These are phyloP conservation scores for Lepidurus packardi DNA, from an alignment of 1,140 invertebrate genomes.

Conservation along the genomic window DNA sequence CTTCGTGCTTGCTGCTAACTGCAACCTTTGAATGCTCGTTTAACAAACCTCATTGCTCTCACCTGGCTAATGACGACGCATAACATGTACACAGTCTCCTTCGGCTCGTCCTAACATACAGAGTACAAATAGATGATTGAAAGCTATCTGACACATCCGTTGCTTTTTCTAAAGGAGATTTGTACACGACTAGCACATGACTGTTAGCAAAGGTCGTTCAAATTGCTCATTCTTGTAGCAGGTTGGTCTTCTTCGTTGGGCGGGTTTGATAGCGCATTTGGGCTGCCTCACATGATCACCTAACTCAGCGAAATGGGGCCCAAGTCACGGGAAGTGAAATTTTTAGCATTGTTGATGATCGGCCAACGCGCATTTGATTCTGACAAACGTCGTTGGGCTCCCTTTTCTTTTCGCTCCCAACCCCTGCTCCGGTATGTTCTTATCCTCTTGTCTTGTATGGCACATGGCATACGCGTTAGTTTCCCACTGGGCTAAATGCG, in stretches of 20 bases:
- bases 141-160: background rate
- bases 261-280: background rate
- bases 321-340: slow-evolving; percentile 14
- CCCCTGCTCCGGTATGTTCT: too few relatives aligned
- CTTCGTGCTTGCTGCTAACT: too few relatives aligned
- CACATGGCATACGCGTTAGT: background rate
- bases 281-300: slow-evolving; percentile 6
- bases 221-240: background rate
- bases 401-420: background rate
- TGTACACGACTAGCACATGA: background rate
- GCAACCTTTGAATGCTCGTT: too few relatives aligned
- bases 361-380: background rate
- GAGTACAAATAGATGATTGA: background rate
- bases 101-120: background rate
- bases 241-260: background rate
- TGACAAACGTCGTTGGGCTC: background rate
- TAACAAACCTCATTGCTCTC: too few relatives aligned
- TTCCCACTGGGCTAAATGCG: background rate
- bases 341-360: slow-evolving; percentile 9
- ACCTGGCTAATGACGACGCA: background rate
- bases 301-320: background rate
- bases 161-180: background rate
- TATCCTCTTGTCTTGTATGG: background rate
- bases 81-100: background rate
- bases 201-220: background rate